Base-by-base conservation (phyloP, 1,140 invertebrate genomes). In the Drosophila tropicalis region DNA sequence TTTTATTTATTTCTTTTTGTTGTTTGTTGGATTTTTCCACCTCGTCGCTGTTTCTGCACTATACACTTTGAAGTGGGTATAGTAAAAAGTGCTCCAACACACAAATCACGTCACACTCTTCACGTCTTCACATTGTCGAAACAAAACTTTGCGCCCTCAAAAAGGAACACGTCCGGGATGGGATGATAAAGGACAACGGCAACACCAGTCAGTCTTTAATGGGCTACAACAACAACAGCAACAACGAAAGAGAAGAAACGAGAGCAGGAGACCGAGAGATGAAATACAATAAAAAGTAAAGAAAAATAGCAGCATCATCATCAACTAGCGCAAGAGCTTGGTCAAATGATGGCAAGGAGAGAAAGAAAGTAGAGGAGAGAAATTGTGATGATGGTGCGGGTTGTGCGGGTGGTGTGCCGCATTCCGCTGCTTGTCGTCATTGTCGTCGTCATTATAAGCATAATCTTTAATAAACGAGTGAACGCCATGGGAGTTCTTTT, bases 391-490 rank as follows among this genome's bases (percentile, higher is more conserved):
- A 12, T 15, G 5, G 17, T 9, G 12, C 5, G 29, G 13, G 7
- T 7, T n/a, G 29, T 12, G n/a, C 5, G 32, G 51, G 19, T 5
- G 19, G 12, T 58, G 29, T 9, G 34, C 25, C 19, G 70, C 62
- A 76, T 73, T 66, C 75, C 72, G 79, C 83, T 82, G 81, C 72
- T 87, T 78, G 83, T 86, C 83, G 72, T 86, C 83, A 87, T 86
- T 86, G 83, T 86, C 83, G 85, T 87, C 79, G 83, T 87, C 83
- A 86, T 86, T 87, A 86, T 86, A 86, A 86, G 83, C 83, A 86
- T 86, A 86, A 86, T 86, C 83, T 86, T 86, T 86, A 86, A 86
- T 86, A 86, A 86, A 86, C 83, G 83, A 86, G 83, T 82, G 71
- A 81, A 69, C 75, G 85, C 82, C 82, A 70, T 51, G 82, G 82